phyloP scores from a whole-genome alignment of 1,140 invertebrate genomes.

The Dendroctonus valens region DNA sequence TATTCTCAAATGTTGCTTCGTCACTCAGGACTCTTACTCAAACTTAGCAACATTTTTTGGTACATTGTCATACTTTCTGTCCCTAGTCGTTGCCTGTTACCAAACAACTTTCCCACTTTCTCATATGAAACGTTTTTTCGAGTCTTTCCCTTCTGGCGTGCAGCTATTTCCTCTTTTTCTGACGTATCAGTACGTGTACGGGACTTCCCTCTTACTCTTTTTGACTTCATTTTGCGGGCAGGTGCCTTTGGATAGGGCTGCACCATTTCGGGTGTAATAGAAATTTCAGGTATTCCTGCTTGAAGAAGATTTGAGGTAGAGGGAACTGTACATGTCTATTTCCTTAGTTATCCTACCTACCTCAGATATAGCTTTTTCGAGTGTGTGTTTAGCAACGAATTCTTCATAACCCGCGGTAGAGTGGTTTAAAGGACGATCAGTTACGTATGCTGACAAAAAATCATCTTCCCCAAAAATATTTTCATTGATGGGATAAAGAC shows the following conservation, averaged over 20 bases:
- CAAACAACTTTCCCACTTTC: neutral
- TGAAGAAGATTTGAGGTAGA: neutral
- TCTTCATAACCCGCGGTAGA: too few relatives aligned
- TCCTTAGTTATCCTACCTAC: too few relatives aligned
- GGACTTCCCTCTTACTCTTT: slow-evolving; percentile 13
- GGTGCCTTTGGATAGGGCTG: slow-evolving; percentile 16
- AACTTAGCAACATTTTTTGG: neutral
- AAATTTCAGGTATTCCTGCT: neutral
- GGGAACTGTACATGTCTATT: neutral
- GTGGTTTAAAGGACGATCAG: slow-evolving; percentile 17
- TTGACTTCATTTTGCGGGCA: slow-evolving; percentile 4
- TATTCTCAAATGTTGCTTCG: neutral
- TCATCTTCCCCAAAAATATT: slow-evolving; percentile 20
- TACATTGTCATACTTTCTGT: neutral
- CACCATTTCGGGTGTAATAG: slow-evolving; percentile 14
- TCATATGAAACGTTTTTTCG: neutral
- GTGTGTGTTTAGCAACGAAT: too few relatives aligned
- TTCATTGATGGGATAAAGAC: slow-evolving; percentile 27
- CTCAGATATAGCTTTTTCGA: too few relatives aligned
- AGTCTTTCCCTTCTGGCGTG: neutral
- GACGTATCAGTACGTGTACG: slow-evolving; percentile 20
- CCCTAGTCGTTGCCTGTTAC: neutral
- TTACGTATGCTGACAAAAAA: slow-evolving; percentile 17
- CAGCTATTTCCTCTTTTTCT: slow-evolving; percentile 18
- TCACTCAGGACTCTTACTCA: neutral